Percentiles rank a stretch among this genome's conserved stretches.
Conservation (phyloP, 1,140 invertebrate species). For the Leptopilina boulardi region DNA sequence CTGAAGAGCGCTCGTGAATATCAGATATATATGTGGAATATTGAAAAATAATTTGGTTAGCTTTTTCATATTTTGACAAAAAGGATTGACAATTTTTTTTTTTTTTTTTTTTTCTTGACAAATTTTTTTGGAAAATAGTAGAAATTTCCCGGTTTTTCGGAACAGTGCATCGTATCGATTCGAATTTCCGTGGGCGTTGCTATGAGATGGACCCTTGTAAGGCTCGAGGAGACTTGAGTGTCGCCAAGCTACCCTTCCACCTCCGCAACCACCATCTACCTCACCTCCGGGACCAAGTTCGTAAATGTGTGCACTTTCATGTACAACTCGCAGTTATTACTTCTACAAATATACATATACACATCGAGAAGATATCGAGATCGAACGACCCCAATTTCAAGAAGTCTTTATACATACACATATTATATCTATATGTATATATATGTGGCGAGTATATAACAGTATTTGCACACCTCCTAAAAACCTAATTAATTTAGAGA, state of each 20-base stretch:
- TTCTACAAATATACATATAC: slow-evolving; percentile 70
- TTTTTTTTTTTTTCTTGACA: neutral
- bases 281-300: slow-evolving; percentile 57
- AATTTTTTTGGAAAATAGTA: slow-evolving; percentile 62
- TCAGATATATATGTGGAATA: too few species aligned
- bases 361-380: slow-evolving; percentile 66
- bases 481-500: slow-evolving; percentile 23
- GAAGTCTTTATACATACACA: neutral
- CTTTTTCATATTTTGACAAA: too few species aligned
- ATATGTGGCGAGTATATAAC: neutral
- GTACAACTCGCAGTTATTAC: slow-evolving; percentile 65
- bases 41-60: too few species aligned
- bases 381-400: slow-evolving; percentile 51
- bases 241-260: slow-evolving; percentile 74
- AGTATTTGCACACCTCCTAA: slow-evolving; percentile 17
- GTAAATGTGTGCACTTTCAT: slow-evolving; percentile 39
- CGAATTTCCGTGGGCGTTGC: slow-evolving; percentile 76
- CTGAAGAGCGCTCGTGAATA: too few species aligned
- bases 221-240: slow-evolving; percentile 73
- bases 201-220: slow-evolving; percentile 77
- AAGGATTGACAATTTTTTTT: neutral
- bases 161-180: slow-evolving; percentile 76
- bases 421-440: too few species aligned
- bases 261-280: slow-evolving; percentile 59
- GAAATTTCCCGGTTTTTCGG: slow-evolving; percentile 74